Evolutionary conservation across 2,797 vertebrate genomes (phyloP).

Genomic region (Hybognathus amarus): DNA sequence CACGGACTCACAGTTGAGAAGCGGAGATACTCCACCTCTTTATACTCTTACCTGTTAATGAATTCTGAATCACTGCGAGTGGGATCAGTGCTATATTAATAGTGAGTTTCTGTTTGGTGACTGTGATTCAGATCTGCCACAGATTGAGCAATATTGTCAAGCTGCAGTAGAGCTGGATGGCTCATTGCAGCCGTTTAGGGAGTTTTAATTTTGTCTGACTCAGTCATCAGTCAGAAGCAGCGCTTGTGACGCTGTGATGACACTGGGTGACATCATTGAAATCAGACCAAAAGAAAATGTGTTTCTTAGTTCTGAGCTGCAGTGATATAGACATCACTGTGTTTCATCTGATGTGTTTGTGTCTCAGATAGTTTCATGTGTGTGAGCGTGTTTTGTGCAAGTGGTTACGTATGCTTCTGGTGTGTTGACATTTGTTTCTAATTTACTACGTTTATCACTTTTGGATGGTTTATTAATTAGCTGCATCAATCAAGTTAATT

Average conservation of each 20-base stretch:
- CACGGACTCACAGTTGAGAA: neutral
- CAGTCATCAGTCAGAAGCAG: conserved; percentile 25
- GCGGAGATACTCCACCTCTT: neutral
- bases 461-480: neutral
- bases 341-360: neutral
- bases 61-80: neutral
- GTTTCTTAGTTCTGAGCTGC: neutral
- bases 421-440: conserved; percentile 41
- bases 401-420: conserved; percentile 15
- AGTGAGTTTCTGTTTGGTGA: conserved; percentile 13
- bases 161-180: conserved; percentile 24
- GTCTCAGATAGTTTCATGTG: neutral
- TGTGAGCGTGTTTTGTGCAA: conserved; percentile 9
- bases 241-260: neutral
- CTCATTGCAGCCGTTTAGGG: conserved; percentile 31
- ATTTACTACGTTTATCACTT: conserved; percentile 19
- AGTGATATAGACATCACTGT: neutral
- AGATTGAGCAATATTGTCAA: conserved; percentile 16
- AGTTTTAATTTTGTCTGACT: conserved; percentile 34
- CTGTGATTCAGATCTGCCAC: conserved; percentile 15
- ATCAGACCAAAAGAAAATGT: neutral
- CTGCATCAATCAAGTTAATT: conserved; percentile 20
- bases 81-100: neutral
- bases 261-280: neutral
- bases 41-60: neutral